These are phyloP conservation scores for Homarus gammarus DNA, from an alignment of 2,888 invertebrate genomes.

Conservation along the genomic window DNA sequence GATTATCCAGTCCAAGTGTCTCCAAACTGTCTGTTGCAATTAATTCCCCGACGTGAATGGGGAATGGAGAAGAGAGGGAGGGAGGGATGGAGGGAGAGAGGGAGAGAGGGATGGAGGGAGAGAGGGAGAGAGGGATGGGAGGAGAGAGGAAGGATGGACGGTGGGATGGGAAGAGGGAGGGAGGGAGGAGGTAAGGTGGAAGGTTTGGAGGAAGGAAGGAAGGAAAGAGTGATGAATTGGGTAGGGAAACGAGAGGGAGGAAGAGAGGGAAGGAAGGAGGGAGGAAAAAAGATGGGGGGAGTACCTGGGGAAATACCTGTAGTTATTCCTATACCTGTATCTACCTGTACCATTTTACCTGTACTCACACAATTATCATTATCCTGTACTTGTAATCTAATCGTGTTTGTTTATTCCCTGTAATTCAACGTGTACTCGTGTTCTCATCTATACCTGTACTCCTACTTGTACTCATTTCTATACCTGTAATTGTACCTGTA, in stretches of 20 bases:
- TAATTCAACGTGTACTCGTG: too few species aligned
- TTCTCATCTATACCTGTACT: too few species aligned
- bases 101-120: slow-evolving; percentile 5
- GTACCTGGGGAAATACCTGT: too few species aligned
- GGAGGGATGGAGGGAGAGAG: background rate
- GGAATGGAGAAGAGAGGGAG: background rate
- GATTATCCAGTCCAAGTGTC: background rate
- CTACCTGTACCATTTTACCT: too few species aligned
- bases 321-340: too few species aligned
- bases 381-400: too few species aligned
- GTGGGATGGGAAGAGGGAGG: background rate
- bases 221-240: background rate
- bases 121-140: background rate
- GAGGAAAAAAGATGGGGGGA: background rate
- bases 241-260: background rate
- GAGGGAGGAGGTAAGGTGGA: background rate
- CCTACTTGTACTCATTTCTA: too few species aligned
- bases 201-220: background rate
- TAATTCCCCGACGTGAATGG: slow-evolving; percentile 3
- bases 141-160: too few species aligned
- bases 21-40: background rate
- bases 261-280: background rate
- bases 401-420: too few species aligned
- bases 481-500: too few species aligned
- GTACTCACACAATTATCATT: too few species aligned